Conservation (phyloP, 1,140 invertebrate genomes). For the Halictus rubicundus region DNA sequence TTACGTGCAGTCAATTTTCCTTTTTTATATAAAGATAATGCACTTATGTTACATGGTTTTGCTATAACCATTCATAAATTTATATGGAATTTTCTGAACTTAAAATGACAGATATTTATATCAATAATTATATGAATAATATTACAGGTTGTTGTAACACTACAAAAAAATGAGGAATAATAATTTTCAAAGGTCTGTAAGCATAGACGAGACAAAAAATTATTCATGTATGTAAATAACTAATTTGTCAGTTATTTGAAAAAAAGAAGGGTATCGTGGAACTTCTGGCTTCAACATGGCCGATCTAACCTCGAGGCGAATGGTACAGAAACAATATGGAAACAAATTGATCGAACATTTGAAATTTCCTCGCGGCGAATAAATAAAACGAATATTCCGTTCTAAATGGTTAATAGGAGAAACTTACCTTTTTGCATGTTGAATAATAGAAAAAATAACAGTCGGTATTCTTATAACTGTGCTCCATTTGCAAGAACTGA, state of each 20-base stretch:
- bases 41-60: neutral
- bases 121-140: neutral
- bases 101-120: neutral
- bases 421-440: constrained; percentile 88
- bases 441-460: constrained; percentile 93
- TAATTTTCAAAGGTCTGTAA: too few species aligned
- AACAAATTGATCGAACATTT: constrained; percentile 9
- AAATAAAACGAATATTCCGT: neutral
- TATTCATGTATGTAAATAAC: neutral
- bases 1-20: neutral
- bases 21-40: neutral
- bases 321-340: constrained; percentile 60
- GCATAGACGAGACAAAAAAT: too few species aligned
- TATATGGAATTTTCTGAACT: neutral
- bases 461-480: constrained; percentile 85
- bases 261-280: constrained; percentile 35
- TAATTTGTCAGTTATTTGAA: constrained; percentile 37
- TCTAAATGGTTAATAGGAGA: neutral
- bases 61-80: neutral
- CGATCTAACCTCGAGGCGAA: constrained; percentile 71
- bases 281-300: constrained; percentile 73
- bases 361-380: neutral
- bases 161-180: too few species aligned
- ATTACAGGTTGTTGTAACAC: neutral
- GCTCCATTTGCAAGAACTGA: constrained; percentile 78